These are phyloP conservation scores for Linnaemya vulpina DNA, from an alignment of 2,888 invertebrate species.

Conservation along the genomic window DNA sequence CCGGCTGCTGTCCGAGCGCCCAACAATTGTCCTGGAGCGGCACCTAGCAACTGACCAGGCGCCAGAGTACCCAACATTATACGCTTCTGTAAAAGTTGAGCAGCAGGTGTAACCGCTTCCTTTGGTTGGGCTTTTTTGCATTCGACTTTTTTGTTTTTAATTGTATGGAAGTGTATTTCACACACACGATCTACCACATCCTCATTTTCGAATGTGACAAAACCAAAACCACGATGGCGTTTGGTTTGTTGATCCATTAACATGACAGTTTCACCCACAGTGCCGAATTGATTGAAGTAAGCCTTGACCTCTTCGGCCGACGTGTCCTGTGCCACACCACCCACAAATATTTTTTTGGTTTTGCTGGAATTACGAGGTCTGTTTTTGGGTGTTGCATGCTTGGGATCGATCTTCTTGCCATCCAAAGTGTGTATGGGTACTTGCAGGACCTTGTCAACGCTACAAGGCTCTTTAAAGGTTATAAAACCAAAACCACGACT, in stretches of 20 bases:
- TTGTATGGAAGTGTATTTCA: slow-evolving; percentile 96
- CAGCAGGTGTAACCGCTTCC: slow-evolving; percentile 91
- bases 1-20: slow-evolving; percentile 82
- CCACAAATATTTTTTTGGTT: slow-evolving; percentile 96
- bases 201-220: slow-evolving; percentile 95
- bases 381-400: slow-evolving; percentile 96
- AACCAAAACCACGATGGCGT: slow-evolving; percentile 94
- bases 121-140: slow-evolving; percentile 97
- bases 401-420: slow-evolving; percentile 97
- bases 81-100: slow-evolving; percentile 87
- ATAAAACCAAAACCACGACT: slow-evolving; percentile 97
- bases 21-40: slow-evolving; percentile 85
- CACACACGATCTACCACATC: slow-evolving; percentile 96
- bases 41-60: slow-evolving; percentile 84
- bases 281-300: slow-evolving; percentile 95
- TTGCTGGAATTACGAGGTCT: slow-evolving; percentile 92
- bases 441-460: slow-evolving; percentile 95
- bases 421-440: slow-evolving; percentile 95
- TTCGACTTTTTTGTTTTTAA: slow-evolving; percentile 95
- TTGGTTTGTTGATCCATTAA: slow-evolving; percentile 97
- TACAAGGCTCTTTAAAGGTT: slow-evolving; percentile 94
- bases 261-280: slow-evolving; percentile 96
- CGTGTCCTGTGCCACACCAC: slow-evolving; percentile 95
- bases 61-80: slow-evolving; percentile 87
- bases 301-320: slow-evolving; percentile 95